Conservation (phyloP, 1,140 invertebrate species). For the Nebria ingens region DNA sequence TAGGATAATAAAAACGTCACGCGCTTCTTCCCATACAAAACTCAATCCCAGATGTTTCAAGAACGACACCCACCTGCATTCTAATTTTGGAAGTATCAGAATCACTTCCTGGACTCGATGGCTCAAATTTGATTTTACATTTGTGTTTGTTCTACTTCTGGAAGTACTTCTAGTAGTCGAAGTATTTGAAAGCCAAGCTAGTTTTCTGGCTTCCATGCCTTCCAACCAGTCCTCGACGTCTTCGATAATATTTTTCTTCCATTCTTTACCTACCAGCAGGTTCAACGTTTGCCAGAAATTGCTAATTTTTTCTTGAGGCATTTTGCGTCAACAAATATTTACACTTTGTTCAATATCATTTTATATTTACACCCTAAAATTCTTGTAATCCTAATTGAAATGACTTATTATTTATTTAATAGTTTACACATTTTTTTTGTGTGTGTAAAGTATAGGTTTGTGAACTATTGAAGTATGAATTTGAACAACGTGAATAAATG, state of each 20-base stretch:
- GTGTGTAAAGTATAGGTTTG: too few relatives aligned
- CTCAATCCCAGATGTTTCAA: too few relatives aligned
- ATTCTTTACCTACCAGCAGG: constrained; percentile 1
- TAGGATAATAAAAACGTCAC: too few relatives aligned
- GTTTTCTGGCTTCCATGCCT: neutral
- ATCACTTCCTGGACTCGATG: neutral
- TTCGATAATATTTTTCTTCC: constrained; percentile 1
- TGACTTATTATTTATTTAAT: too few relatives aligned
- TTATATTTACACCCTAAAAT: too few relatives aligned
- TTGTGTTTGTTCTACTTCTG: neutral
- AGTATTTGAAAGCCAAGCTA: neutral
- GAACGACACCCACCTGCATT: constrained; percentile 6
- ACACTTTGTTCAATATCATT: too few relatives aligned
- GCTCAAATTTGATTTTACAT: constrained; percentile 1
- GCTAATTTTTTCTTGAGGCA: neutral
- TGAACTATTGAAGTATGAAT: too few relatives aligned
- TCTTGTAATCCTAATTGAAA: too few relatives aligned
- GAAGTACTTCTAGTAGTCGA: neutral
- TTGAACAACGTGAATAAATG: too few relatives aligned
- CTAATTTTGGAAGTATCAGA: neutral
- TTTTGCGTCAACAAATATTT: too few relatives aligned
- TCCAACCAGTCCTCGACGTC: constrained; percentile 2
- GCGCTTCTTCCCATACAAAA: too few relatives aligned
- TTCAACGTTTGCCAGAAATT: constrained; percentile 11
- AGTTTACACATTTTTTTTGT: too few relatives aligned